These are phyloP conservation scores for Laspeyria flexula DNA, from an alignment of 2,888 invertebrate species.

Conservation along the genomic window DNA sequence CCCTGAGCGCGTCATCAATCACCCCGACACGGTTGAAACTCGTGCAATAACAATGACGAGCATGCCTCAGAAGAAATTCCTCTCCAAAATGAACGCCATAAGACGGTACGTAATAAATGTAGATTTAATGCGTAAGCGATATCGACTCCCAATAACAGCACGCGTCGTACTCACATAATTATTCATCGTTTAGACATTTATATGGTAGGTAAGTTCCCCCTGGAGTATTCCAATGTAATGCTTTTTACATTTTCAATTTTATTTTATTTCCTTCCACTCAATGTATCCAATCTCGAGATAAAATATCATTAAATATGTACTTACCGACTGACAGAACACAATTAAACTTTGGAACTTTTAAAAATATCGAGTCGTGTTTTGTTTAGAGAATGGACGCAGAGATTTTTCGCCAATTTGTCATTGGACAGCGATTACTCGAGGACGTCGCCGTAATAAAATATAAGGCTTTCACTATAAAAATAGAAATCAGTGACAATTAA, in stretches of 20 bases:
- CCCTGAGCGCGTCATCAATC: slow-evolving; percentile 61
- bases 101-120: slow-evolving; percentile 57
- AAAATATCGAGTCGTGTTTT: slow-evolving; percentile 25
- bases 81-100: slow-evolving; percentile 43
- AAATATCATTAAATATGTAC: slow-evolving; percentile 8
- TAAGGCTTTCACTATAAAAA: slow-evolving; percentile 47
- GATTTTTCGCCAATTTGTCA: slow-evolving; percentile 26
- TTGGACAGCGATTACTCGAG: slow-evolving; percentile 37
- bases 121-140: slow-evolving; percentile 59
- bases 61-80: slow-evolving; percentile 50
- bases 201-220: slow-evolving; percentile 11
- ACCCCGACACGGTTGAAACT: slow-evolving; percentile 56
- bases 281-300: background rate
- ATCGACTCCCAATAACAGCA: slow-evolving; percentile 42
- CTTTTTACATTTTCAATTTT: slow-evolving; percentile 7
- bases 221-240: slow-evolving; percentile 7
- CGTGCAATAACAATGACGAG: slow-evolving; percentile 70
- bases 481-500: slow-evolving; percentile 54
- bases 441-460: slow-evolving; percentile 42
- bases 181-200: slow-evolving; percentile 35
- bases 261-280: slow-evolving; percentile 3
- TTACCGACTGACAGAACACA: slow-evolving; percentile 15
- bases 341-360: slow-evolving; percentile 21
- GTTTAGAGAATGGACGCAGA: slow-evolving; percentile 4
- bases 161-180: slow-evolving; percentile 36